Percentiles rank a stretch among this genome's conserved stretches.
These are phyloP conservation scores for Eulemur macaco DNA, from an alignment of 2,113 vertebrate genomes.

Conservation along the genomic window DNA sequence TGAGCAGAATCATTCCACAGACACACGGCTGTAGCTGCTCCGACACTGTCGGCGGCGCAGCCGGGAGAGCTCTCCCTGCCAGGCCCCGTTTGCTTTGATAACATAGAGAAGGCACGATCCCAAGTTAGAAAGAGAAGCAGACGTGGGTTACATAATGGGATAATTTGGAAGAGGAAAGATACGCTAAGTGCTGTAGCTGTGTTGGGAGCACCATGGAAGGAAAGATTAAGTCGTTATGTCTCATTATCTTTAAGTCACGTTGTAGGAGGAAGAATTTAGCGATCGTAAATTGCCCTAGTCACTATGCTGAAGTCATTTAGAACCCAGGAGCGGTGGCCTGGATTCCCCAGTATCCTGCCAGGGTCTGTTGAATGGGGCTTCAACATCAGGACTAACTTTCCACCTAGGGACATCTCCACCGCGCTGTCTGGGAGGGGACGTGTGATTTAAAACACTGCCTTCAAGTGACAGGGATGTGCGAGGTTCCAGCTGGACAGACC, in stretches of 20 bases:
- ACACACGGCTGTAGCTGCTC: too few species aligned
- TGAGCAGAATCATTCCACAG: not conserved
- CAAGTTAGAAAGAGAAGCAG: not conserved
- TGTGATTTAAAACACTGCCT: not conserved
- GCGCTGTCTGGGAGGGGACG: not conserved
- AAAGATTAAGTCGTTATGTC: not conserved
- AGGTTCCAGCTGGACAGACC: not conserved
- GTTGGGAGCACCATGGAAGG: not conserved
- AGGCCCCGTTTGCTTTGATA: not conserved
- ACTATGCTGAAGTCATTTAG: not conserved
- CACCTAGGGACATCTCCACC: not conserved
- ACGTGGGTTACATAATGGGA: not conserved
- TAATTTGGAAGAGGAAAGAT: not conserved
- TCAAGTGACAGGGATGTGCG: rapidly evolving
- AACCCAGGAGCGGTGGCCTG: not conserved
- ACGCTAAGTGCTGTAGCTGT: not conserved
- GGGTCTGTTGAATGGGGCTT: not conserved
- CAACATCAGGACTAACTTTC: not conserved
- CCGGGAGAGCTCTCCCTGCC: not conserved
- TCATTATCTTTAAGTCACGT: not conserved
- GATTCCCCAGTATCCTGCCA: not conserved
- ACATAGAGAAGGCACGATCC: not conserved
- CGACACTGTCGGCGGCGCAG: not conserved
- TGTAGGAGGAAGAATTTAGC: not conserved
- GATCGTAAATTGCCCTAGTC: not conserved